Conservation (phyloP, 2,888 invertebrate genomes). For the Apocheima hispidaria region DNA sequence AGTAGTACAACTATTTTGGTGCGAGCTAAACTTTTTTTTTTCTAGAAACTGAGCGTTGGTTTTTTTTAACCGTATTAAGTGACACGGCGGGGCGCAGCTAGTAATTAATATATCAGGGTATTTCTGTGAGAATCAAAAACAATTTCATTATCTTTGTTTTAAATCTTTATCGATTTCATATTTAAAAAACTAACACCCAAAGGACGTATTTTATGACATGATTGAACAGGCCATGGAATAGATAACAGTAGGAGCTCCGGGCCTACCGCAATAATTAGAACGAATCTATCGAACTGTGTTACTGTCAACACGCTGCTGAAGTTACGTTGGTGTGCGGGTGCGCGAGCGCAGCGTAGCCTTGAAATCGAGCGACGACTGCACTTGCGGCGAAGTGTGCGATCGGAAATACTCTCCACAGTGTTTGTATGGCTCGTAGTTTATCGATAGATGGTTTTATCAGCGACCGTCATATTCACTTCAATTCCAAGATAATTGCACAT, state of each 20-base stretch:
- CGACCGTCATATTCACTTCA: conserved; percentile 26
- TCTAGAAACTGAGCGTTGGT: too few relatives aligned
- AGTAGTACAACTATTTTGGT: neutral
- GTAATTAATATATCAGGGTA: too few relatives aligned
- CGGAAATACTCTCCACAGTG: conserved; percentile 50
- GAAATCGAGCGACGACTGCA: conserved; percentile 83
- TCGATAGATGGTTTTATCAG: conserved; percentile 36
- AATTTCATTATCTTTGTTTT: neutral
- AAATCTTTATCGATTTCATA: neutral
- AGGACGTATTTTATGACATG: neutral
- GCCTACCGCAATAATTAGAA: conserved; percentile 20
- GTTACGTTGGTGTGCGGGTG: conserved; percentile 43
- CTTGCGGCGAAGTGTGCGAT: conserved; percentile 63
- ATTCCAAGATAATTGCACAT: neutral
- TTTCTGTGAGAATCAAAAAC: neutral
- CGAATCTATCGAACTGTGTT: neutral
- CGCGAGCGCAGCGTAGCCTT: conserved; percentile 66
- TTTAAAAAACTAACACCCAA: neutral
- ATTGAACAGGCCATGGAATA: neutral
- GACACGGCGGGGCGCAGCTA: too few relatives aligned
- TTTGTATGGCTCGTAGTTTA: conserved; percentile 26
- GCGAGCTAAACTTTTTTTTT: too few relatives aligned
- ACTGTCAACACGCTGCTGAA: conserved; percentile 12
- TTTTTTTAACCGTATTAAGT: too few relatives aligned
- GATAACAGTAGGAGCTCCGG: neutral